These are phyloP conservation scores for Poecilia velifera DNA, from an alignment of 2,797 vertebrate genomes.

Conservation along the genomic window DNA sequence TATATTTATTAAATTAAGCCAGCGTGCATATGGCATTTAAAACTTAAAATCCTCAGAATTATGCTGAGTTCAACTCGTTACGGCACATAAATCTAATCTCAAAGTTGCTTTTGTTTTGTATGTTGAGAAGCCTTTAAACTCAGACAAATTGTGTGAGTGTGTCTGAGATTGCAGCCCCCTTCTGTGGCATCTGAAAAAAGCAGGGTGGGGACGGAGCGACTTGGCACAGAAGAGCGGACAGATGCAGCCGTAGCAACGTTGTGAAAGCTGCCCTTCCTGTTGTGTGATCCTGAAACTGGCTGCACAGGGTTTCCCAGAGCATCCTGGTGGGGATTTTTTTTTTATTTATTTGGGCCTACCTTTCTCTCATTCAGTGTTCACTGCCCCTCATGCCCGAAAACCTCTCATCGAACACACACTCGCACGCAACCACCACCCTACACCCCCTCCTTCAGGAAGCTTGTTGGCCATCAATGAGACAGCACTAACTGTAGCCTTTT, in stretches of 20 bases:
- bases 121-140: not conserved
- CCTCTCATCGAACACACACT: slow-evolving; percentile 21
- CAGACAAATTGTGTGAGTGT: not conserved
- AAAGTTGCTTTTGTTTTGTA: not conserved
- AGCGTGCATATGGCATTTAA: not conserved
- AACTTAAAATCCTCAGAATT: not conserved
- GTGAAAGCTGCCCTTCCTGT: slow-evolving; percentile 81
- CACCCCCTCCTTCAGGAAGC: slow-evolving; percentile 66
- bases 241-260: slow-evolving; percentile 57
- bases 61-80: not conserved
- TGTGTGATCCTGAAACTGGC: slow-evolving; percentile 59
- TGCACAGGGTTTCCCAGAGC: slow-evolving; percentile 61
- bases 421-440: slow-evolving; percentile 14
- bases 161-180: not conserved
- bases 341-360: slow-evolving; percentile 28
- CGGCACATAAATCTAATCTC: not conserved
- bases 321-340: slow-evolving; percentile 46
- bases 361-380: slow-evolving; percentile 56
- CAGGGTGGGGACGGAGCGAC: slow-evolving; percentile 17
- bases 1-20: not conserved
- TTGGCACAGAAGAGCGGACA: slow-evolving; percentile 40
- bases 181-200: slow-evolving; percentile 42
- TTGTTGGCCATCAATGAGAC: slow-evolving; percentile 79
- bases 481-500: slow-evolving; percentile 80
- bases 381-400: slow-evolving; percentile 38